Evolutionary conservation across 2,888 invertebrate species (phyloP), one percentile per base, ranked within the genome.

Genomic region (Cinara cedri): DNA sequence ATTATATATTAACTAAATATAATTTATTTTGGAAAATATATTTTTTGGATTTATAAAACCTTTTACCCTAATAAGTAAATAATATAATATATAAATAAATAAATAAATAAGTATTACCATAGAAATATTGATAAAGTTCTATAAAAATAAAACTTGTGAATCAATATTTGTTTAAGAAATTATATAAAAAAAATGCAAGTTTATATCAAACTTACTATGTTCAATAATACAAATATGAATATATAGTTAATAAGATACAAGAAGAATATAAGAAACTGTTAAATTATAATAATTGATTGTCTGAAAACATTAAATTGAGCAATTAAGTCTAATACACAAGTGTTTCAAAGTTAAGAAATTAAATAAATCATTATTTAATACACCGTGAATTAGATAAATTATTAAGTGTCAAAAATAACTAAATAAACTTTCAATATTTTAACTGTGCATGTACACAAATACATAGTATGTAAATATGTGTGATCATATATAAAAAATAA

Each of bases 291-390:
- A 34, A 74, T 3, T 62, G 19, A 34, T 72, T 21, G 16, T 21
- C 34, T 51, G 26, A 72, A 24, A 65, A 54, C n/a, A 54, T 63
- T 8, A 54, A 74, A 44, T 65, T 51, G 62, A 63, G 62, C 72
- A 63, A 72, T 71, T 24, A 51, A 13, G 11, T 74, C 24, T 55
- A 44, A 74, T 65, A 34, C 16, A 16, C 42, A 54, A n/a, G n/a
- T n/a, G n/a, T n/a, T n/a, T n/a, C n/a, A n/a, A n/a, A 54, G 16
- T 51, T 49, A 26, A 62, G 19, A 49, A 72, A 74, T 63, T 0
- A 24, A 34, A 72, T 34, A 63, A 63, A 34, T 11, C 42, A 42
- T 74, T 26, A 51, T 62, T 72, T 46, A 57, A n/a, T 46, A 44
- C 13, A 24, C 8, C 3, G 8, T 60, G 46, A 46, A 46, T 24